Base-by-base conservation (phyloP, 2,888 invertebrate species). In the Gymnosoma rotundatum region DNA sequence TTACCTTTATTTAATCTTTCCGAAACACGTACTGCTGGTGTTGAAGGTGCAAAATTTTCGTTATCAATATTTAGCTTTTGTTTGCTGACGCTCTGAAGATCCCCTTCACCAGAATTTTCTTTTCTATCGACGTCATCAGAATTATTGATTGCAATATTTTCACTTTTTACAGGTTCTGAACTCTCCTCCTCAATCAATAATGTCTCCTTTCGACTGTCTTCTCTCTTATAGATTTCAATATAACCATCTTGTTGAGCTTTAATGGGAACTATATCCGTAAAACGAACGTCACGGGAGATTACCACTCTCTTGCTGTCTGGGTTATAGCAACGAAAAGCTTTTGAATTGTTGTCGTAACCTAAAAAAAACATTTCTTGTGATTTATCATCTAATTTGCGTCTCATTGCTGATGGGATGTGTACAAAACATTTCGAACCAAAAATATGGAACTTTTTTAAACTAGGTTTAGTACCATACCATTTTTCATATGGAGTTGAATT, bases 321-420 rank as follows among this genome's bases (percentile, higher is more conserved):
- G 32, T 73, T 56, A 48, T 83, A 79, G 18, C 73, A 74, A 21
- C 88, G 66, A 66, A 79, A 88, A 25, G 85, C 86, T 73, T 87
- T 88, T n/a, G 87, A 88, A 4, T 83, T 50, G 10, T 76, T 48
- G 42, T 85, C 83, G 66, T 87, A 86, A 10, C 87, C 87, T 0
- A 88, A n/a, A 58, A 88, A 87, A 60, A 86, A 72, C 79, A 83
- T 80, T 76, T 86, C 36, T 4, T 5, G 12, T 6, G 61, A 36
- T 42, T 42, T 21, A 42, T 42, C 10, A 20, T 42, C 42, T 61
- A 61, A 42, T 25, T 63, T 88, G 18, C 63, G 54, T 48, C 87
- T 48, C 72, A 78, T 86, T 45, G 70, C 56, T 25, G 20, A 38
- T 18, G 87, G 84, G 20, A 87, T 54, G 45, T 84, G 78, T 45